These are phyloP conservation scores for Mormyrus hasselquistii DNA, from an alignment of 2,797 vertebrate genomes.

Conservation along the genomic window DNA sequence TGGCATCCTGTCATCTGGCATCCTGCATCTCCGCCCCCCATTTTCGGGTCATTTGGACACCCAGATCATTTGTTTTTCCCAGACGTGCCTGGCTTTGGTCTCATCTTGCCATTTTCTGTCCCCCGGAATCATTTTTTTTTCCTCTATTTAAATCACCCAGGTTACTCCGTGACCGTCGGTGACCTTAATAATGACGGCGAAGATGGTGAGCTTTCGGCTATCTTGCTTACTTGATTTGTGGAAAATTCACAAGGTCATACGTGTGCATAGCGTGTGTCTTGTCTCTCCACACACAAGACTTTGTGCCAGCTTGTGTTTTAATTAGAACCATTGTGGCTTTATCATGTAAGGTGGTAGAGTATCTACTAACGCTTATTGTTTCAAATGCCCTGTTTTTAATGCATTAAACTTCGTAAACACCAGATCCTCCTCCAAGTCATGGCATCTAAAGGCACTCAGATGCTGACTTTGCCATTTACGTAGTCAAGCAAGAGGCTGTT, in stretches of 20 bases:
- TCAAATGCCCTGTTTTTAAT: background rate
- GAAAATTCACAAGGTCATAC: too few relatives aligned
- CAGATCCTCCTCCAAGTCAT: slow-evolving; percentile 4
- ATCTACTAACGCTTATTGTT: background rate
- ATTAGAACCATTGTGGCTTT: background rate
- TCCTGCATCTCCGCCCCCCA: too few relatives aligned
- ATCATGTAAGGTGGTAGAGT: background rate
- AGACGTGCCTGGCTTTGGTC: background rate
- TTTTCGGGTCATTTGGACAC: background rate
- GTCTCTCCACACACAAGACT: background rate
- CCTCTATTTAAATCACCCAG: slow-evolving; percentile 52
- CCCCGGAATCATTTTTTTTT: background rate
- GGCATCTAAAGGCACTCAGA: background rate
- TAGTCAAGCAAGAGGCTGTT: slow-evolving; percentile 3
- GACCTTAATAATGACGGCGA: slow-evolving; percentile 80
- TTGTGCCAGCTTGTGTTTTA: background rate
- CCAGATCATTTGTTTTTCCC: background rate
- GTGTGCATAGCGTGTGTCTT: background rate
- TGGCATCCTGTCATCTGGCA: too few relatives aligned
- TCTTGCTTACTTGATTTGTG: background rate
- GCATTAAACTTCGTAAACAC: background rate
- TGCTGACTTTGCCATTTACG: background rate
- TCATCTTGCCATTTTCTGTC: background rate
- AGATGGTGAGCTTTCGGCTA: slow-evolving; percentile 66
- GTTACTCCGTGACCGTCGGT: slow-evolving; percentile 87